Conservation (phyloP, 2,888 invertebrate species). For the Scaptodrosophila latifasciaeformis region DNA sequence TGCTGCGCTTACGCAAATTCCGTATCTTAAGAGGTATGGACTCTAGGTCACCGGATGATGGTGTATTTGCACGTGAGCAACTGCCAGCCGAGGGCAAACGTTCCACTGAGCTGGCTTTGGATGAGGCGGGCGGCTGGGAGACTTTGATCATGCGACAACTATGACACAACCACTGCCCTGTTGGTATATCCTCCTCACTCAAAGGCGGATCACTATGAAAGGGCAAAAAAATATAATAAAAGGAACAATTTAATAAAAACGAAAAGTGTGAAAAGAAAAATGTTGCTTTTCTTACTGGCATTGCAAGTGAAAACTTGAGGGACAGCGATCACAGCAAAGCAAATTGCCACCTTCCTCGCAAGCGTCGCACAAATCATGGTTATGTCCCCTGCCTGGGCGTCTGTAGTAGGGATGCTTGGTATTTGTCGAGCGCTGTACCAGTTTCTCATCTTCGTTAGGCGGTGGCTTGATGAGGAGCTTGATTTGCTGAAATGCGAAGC, state of each 20-base stretch:
- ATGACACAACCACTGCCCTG: slow-evolving; percentile 93
- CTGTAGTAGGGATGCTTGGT: slow-evolving; percentile 89
- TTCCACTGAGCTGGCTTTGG: slow-evolving; percentile 75
- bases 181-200: slow-evolving; percentile 90
- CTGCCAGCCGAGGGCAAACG: slow-evolving; percentile 73
- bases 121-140: slow-evolving; percentile 71
- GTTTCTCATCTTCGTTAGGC: slow-evolving; percentile 84
- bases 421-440: slow-evolving; percentile 76
- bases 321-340: slow-evolving; percentile 96
- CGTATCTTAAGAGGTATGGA: slow-evolving; percentile 75
- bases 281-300: slow-evolving; percentile 85
- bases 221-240: background rate
- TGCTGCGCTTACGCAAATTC: slow-evolving; percentile 73
- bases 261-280: too few species aligned
- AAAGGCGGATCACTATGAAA: slow-evolving; percentile 90
- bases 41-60: slow-evolving; percentile 63
- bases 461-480: slow-evolving; percentile 93
- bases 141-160: slow-evolving; percentile 79
- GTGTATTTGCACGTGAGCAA: slow-evolving; percentile 71
- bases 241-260: too few species aligned
- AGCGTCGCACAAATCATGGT: slow-evolving; percentile 94
- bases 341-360: slow-evolving; percentile 96
- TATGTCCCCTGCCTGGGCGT: slow-evolving; percentile 90
- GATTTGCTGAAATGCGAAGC: slow-evolving; percentile 81
- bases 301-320: slow-evolving; percentile 94